These are phyloP conservation scores for Oncorhynchus clarkii DNA, from an alignment of 2,113 vertebrate genomes.

Conservation along the genomic window DNA sequence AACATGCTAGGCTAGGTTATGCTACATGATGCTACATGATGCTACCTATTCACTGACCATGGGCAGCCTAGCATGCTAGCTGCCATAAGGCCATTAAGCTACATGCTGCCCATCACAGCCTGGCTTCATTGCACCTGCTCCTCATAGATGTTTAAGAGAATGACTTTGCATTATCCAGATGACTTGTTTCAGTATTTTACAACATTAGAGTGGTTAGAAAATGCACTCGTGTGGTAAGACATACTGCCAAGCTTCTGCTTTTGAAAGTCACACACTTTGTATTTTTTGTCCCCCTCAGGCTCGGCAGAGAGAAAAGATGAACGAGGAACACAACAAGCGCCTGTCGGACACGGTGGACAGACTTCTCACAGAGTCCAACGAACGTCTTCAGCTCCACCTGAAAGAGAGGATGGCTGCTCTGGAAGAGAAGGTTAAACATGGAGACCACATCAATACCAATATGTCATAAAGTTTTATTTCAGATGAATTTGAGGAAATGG, in stretches of 20 bases:
- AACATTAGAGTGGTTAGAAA: not conserved
- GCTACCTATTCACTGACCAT: not conserved
- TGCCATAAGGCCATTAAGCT: not conserved
- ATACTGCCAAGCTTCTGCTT: not conserved
- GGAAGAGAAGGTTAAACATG: slow-evolving; percentile 87
- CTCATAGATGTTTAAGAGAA: not conserved
- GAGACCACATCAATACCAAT: not conserved
- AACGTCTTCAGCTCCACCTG: slow-evolving; percentile 92
- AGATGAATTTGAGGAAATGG: not conserved
- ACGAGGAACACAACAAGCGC: slow-evolving; percentile 98
- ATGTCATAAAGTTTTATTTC: not conserved
- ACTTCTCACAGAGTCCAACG: slow-evolving; percentile 96
- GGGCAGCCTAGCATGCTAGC: not conserved
- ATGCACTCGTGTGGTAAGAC: not conserved
- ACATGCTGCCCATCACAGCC: not conserved
- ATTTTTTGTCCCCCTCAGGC: slow-evolving; percentile 72
- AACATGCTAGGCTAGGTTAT: not conserved
- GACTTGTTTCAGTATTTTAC: not conserved
- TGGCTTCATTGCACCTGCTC: not conserved
- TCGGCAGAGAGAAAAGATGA: slow-evolving; percentile 99
- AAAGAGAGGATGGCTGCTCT: slow-evolving; percentile 97
- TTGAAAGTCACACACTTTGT: not conserved
- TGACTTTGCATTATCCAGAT: not conserved
- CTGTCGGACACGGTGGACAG: slow-evolving; percentile 95
- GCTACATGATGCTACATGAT: not conserved